These are phyloP conservation scores for Engystomops pustulosus DNA, from an alignment of 2,113 vertebrate genomes.

Conservation along the genomic window DNA sequence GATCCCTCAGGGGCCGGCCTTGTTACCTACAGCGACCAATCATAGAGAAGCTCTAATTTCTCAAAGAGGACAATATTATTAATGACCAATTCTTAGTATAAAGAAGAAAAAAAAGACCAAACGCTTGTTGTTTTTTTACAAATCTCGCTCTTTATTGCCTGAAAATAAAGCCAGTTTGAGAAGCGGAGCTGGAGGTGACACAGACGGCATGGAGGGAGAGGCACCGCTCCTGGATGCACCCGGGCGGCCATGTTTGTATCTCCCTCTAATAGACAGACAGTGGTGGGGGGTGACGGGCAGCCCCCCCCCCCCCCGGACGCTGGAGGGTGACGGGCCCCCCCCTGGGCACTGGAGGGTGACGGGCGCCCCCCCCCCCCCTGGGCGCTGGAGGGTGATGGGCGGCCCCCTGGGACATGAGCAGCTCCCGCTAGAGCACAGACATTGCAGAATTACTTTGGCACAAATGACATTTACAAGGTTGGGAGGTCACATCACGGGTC, in stretches of 20 bases:
- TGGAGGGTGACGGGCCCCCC: conserved; percentile 40
- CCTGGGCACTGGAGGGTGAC: neutral
- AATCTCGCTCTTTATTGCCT: conserved; percentile 60
- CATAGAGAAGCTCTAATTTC: no score
- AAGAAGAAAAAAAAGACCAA: no score
- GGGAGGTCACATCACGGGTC: conserved; percentile 39
- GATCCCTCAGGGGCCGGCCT: no score
- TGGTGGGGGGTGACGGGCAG: neutral
- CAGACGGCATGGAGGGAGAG: conserved; percentile 29
- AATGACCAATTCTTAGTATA: no score
- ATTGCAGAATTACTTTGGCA: conserved; percentile 54
- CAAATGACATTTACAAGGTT: conserved; percentile 57
- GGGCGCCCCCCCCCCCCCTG: no score
- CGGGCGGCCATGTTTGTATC: conserved; percentile 17
- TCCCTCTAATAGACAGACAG: conserved; percentile 35
- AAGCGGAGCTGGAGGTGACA: conserved; percentile 46
- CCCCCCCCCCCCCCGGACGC: no score
- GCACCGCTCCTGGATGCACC: neutral
- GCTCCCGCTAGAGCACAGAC: conserved; percentile 39
- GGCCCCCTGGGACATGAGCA: conserved; percentile 2
- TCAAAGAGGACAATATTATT: no score
- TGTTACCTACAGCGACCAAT: no score
- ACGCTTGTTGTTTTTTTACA: no score
- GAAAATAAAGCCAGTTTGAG: conserved; percentile 60
- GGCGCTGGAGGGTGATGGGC: conserved; percentile 28